Conservation (phyloP, 37 sponge, comb jelly and placozoan species). For the Aplysina aerophoba region DNA sequence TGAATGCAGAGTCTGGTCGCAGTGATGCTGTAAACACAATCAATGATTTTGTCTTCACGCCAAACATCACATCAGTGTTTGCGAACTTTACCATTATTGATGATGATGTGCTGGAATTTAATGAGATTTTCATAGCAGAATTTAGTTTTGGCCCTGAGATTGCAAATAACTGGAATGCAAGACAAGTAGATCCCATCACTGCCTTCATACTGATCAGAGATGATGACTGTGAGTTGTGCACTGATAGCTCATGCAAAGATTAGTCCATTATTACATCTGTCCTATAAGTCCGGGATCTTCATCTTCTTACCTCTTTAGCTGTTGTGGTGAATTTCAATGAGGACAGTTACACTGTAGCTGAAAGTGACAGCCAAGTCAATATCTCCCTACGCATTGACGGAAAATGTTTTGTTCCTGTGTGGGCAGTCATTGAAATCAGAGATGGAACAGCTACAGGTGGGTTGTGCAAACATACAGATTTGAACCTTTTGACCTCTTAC, state of each 20-base stretch:
- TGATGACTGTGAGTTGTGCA: neutral
- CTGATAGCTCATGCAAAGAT: neutral
- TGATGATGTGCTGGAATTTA: neutral
- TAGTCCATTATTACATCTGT: no score
- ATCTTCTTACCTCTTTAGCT: no score
- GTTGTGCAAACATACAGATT: no score
- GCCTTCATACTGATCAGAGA: neutral
- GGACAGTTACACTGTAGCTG: neutral
- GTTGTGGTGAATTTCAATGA: conserved; percentile 12
- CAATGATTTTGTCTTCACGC: neutral
- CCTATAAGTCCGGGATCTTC: no score
- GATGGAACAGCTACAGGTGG: conserved; percentile 1
- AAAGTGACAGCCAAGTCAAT: neutral
- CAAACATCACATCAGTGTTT: neutral
- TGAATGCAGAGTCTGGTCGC: no score
- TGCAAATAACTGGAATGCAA: neutral
- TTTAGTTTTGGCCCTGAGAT: neutral
- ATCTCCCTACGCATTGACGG: neutral
- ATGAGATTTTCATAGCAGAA: conserved; percentile 9
- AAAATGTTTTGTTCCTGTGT: neutral
- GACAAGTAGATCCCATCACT: neutral
- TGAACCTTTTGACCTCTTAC: no score
- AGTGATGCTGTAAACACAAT: neutral
- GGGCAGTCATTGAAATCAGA: neutral
- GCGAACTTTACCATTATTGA: neutral